These are phyloP conservation scores for Tetragonula carbonaria DNA, from an alignment of 2,888 invertebrate genomes.

Conservation along the genomic window DNA sequence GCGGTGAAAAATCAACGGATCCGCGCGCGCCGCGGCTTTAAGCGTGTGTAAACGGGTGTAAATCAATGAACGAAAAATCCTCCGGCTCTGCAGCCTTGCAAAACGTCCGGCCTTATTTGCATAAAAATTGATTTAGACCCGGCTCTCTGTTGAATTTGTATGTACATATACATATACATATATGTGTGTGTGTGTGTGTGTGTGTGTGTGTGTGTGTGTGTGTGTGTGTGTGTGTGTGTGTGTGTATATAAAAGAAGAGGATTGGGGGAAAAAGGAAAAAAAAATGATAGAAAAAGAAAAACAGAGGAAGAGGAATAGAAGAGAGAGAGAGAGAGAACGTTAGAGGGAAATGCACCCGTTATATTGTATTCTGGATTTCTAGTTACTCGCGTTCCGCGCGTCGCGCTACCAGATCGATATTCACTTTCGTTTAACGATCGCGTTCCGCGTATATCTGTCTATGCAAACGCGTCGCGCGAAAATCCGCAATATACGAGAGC, in stretches of 20 bases:
- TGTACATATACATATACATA: neutral
- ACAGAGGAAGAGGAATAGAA: neutral
- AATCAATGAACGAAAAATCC: slow-evolving; percentile 67
- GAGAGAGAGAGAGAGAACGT: neutral
- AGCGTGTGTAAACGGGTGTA: slow-evolving; percentile 63
- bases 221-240: no score
- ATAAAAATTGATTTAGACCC: slow-evolving; percentile 69
- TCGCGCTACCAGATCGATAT: slow-evolving; percentile 51
- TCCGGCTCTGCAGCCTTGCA: slow-evolving; percentile 20
- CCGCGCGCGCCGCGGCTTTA: slow-evolving; percentile 26
- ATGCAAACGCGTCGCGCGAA: slow-evolving; percentile 29
- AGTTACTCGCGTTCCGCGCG: slow-evolving; percentile 51
- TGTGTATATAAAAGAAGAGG: no score
- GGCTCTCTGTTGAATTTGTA: slow-evolving; percentile 26
- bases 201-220: no score
- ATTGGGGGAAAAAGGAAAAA: neutral
- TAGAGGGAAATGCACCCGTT: neutral
- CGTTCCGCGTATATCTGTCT: neutral
- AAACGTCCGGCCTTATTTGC: slow-evolving; percentile 62
- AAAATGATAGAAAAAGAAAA: no score
- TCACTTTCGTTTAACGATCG: slow-evolving; percentile 55
- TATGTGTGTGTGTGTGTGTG: rapidly evolving
- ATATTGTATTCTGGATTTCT: slow-evolving; percentile 50
- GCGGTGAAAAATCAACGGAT: slow-evolving; percentile 53
- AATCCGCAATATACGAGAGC: slow-evolving; percentile 27